Evolutionary conservation across 1,140 invertebrate species (phyloP).

Genomic region (Araneus ventricosus): DNA sequence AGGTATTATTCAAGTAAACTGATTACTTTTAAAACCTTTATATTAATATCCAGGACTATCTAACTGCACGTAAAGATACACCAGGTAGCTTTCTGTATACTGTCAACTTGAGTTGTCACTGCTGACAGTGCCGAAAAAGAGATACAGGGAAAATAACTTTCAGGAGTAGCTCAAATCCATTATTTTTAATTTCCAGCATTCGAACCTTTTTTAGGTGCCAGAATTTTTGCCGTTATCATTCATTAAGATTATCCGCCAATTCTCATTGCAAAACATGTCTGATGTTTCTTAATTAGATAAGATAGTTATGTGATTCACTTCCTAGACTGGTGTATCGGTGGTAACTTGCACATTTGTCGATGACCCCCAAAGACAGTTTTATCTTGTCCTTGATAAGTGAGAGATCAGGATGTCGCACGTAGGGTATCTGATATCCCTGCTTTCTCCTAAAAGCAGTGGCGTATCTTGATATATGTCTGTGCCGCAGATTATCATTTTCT

Average conservation of each 20-base stretch:
- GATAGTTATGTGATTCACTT: too few relatives aligned
- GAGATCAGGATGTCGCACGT: conserved; percentile 44
- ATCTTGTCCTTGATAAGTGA: conserved; percentile 30
- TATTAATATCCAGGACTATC: too few relatives aligned
- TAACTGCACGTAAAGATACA: too few relatives aligned
- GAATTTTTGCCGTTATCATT: neutral
- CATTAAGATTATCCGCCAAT: neutral
- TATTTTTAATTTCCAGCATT: too few relatives aligned
- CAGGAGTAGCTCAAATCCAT: too few relatives aligned
- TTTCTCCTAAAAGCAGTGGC: conserved; percentile 56
- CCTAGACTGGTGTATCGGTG: neutral
- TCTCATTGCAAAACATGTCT: neutral
- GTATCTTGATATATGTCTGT: conserved; percentile 8
- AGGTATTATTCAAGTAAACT: too few relatives aligned
- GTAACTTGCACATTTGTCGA: conserved; percentile 38
- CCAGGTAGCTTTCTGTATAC: too few relatives aligned
- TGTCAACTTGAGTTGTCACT: too few relatives aligned
- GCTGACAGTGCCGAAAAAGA: too few relatives aligned
- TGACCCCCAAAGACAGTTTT: conserved; percentile 44
- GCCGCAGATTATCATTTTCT: conserved; percentile 37
- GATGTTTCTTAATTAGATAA: neutral
- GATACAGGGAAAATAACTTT: too few relatives aligned
- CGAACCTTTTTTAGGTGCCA: too few relatives aligned
- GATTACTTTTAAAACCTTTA: too few relatives aligned
- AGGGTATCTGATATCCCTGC: conserved; percentile 54